A percentile compares a stretch with the other conserved stretches of the same genome.
These are phyloP conservation scores for Auanema freiburgensis DNA, from an alignment of 2,888 invertebrate species.

Conservation along the genomic window DNA sequence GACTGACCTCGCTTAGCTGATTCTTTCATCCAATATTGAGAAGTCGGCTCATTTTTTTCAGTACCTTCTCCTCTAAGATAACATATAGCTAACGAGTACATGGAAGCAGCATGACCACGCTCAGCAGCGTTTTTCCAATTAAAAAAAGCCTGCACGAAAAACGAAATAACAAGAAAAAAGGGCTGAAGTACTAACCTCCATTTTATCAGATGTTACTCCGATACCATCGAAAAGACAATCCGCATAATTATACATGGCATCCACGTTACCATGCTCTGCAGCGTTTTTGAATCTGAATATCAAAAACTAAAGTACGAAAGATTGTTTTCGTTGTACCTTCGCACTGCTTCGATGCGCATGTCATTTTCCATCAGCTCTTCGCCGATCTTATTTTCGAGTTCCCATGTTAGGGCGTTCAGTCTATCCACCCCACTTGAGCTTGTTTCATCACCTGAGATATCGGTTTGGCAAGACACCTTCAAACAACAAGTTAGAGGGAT, in stretches of 20 bases:
- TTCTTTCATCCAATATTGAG: constrained; percentile 19
- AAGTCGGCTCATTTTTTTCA: constrained; percentile 5
- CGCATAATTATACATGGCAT: constrained; percentile 20
- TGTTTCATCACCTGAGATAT: constrained; percentile 4
- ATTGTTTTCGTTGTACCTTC: not conserved
- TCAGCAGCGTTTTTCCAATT: constrained; percentile 15
- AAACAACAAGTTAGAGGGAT: not conserved
- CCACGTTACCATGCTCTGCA: constrained; percentile 17
- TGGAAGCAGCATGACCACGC: constrained; percentile 11
- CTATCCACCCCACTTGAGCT: constrained; percentile 3
- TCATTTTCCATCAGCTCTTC: constrained; percentile 22
- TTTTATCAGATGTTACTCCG: constrained; percentile 16
- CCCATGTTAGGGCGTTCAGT: constrained; percentile 7
- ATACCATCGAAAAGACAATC: constrained; percentile 18
- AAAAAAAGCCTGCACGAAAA: constrained; percentile 9
- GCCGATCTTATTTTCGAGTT: constrained; percentile 27
- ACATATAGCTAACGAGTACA: constrained; percentile 18
- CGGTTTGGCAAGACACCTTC: constrained; percentile 20
- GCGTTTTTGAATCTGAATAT: constrained; percentile 13
- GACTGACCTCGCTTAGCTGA: constrained; percentile 17
- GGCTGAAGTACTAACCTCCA: constrained; percentile 5
- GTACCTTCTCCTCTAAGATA: constrained; percentile 15
- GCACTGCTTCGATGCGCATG: constrained; percentile 5
- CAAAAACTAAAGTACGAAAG: not conserved
- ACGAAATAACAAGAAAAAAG: not conserved